Base-by-base conservation (phyloP, 2,797 vertebrate species). In the Danio aesculapii region DNA sequence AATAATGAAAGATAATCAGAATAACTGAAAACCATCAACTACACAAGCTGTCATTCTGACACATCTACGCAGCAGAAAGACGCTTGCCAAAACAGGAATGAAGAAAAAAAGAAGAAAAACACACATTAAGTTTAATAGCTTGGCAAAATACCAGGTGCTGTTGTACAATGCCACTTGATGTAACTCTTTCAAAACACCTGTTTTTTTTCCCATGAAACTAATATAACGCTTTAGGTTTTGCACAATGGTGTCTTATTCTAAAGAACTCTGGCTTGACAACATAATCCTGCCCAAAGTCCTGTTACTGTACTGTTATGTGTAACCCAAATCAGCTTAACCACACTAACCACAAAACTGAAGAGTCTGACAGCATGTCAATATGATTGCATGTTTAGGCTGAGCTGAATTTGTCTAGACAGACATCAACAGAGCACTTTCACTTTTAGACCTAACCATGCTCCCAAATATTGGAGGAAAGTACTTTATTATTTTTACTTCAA, bases 21-120 rank as follows among this genome's bases (percentile, higher is more conserved):
- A 85, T 86, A 88, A 88, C 86, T 81, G 87, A 86, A 88, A 88
- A 84, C 81, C 86, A 88, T 87, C 81, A 79, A 83, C 81, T 84
- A 84, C 81, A 53, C 81, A 85, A 62, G 21, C 66, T 72, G 68
- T 78, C 74, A 66, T 87, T 77, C 84, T 66, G 79, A 55, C 52
- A 83, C 57, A 66, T 71, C 63, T 74, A 55, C 30, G 21, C 78
- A 73, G 75, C 77, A 46, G 49, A 84, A 53, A 77, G 46, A 75
- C 59, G 80, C 81, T 21, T 62, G 59, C 72, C 61, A 21, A 55
- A 66, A 74, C 55, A 79, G 8, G 57, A 66, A 83, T 74, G 58
- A 80, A 81, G 55, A 84, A 62, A 75, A 61, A 67, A 55, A 41
- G 3, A 30, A 30, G 30, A 63, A 46, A 64, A 76, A 12, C 62